Conservation (phyloP, 2,797 vertebrate species). For the Peromyscus attwateri region DNA sequence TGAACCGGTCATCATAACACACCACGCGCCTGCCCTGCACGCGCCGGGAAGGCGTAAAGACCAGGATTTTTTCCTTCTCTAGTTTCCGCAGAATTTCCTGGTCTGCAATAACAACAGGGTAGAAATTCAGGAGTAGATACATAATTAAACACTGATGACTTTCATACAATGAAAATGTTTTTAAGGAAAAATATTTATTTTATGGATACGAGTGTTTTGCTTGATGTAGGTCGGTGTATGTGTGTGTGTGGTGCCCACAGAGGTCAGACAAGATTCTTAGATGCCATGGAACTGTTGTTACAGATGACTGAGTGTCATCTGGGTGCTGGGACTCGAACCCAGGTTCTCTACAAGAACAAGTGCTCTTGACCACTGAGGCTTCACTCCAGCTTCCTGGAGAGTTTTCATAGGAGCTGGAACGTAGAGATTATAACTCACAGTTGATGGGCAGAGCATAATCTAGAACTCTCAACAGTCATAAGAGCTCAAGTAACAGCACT, state of each 20-base stretch:
- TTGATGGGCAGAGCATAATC: background rate
- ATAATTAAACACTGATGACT: background rate
- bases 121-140: slow-evolving; percentile 12
- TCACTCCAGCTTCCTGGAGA: background rate
- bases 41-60: slow-evolving; percentile 97
- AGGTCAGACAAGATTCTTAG: background rate
- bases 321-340: background rate
- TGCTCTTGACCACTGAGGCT: background rate
- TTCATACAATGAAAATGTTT: background rate
- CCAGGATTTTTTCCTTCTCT: slow-evolving; percentile 97
- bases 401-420: background rate
- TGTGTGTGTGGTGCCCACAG: background rate
- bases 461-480: background rate
- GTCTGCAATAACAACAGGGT: slow-evolving; percentile 88
- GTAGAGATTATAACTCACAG: background rate
- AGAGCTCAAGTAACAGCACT: background rate
- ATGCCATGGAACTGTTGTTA: background rate
- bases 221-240: background rate
- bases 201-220: background rate
- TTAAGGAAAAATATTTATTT: background rate
- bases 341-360: background rate
- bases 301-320: background rate
- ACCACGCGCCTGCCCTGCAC: slow-evolving; percentile 98
- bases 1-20: slow-evolving; percentile 98
- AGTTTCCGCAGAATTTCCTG: slow-evolving; percentile 96